Evolutionary conservation across 2,888 invertebrate genomes (phyloP), one percentile per base, ranked within the genome.

Genomic region (Cheilosia vernalis): DNA sequence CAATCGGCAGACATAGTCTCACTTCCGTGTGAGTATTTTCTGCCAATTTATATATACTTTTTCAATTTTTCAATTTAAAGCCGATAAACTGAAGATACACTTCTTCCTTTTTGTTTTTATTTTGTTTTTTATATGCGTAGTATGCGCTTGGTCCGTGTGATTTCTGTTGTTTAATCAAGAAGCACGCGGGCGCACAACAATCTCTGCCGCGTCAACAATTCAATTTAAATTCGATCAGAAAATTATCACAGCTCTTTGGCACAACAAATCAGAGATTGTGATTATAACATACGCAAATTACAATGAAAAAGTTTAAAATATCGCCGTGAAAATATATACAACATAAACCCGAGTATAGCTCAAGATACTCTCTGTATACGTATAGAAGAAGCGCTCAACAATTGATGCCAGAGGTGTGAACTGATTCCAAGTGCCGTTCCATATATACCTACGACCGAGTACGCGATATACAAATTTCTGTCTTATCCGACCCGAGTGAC

Each of bases 401-500:
- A 63, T 24, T 58, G 78, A 79, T 84, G 78, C 67, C 69, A 79
- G 47, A 84, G 58, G 72, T 81, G 72, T 51, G 44, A 77, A 67
- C 61, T 67, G 56, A 85, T 66, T 80, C 61, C 60, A 72, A 61
- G 72, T 84, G 79, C 66, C 55, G 66, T 74, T 73, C 30, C 60
- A 49, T 58, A 40, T 40, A 24, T 17, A n/a, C n/a, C n/a, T n/a
- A 64, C n/a, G 55, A 27, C 37, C 64, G 27, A 40, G 67, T 17
- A 19, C 15, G 47, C 47, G 17, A 47, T 19, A 9, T 9, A 17
- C 17, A 47, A 47, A 47, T 40, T 47, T 80, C 19, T 63, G 55
- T 69, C 77, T 72, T 85, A 81, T 81, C 81, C 76, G 77, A 70
- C 44, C 80, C 77, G 72, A 77, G 40, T 81, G 85, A 85, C 80